Evolutionary conservation across 2,888 invertebrate genomes (phyloP).

Genomic region (Bombyx huttoni): DNA sequence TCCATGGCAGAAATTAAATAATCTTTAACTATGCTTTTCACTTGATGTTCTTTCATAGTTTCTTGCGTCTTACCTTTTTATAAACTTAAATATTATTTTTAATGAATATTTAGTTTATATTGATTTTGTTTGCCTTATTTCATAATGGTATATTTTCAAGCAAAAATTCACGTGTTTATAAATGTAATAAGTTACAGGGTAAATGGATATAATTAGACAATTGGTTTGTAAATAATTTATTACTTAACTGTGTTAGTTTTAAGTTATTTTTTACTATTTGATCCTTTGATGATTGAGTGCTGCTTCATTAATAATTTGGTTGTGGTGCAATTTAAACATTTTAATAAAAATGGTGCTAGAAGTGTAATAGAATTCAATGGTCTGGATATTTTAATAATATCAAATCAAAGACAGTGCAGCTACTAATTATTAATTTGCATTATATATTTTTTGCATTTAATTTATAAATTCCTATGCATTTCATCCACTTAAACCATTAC

Average conservation of each 20-base stretch:
- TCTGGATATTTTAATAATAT: neutral
- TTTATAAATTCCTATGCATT: no score
- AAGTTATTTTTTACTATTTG: neutral
- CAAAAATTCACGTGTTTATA: neutral
- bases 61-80: no score
- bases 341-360: neutral
- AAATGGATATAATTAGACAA: neutral
- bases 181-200: neutral
- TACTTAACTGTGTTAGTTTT: neutral
- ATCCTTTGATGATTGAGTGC: neutral
- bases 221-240: neutral
- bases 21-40: no score
- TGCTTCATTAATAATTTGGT: conserved; percentile 6
- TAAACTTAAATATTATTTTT: no score
- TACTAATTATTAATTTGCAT: neutral
- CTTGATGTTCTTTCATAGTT: no score
- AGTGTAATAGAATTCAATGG: neutral
- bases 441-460: neutral
- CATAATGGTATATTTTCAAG: neutral
- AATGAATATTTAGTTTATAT: no score
- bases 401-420: neutral
- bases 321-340: neutral
- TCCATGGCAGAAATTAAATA: no score
- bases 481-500: neutral
- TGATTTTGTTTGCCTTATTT: no score